A percentile compares a stretch with the other conserved stretches of the same genome.
These are phyloP conservation scores for Planococcus citri DNA, from an alignment of 1,140 invertebrate genomes.

Conservation along the genomic window DNA sequence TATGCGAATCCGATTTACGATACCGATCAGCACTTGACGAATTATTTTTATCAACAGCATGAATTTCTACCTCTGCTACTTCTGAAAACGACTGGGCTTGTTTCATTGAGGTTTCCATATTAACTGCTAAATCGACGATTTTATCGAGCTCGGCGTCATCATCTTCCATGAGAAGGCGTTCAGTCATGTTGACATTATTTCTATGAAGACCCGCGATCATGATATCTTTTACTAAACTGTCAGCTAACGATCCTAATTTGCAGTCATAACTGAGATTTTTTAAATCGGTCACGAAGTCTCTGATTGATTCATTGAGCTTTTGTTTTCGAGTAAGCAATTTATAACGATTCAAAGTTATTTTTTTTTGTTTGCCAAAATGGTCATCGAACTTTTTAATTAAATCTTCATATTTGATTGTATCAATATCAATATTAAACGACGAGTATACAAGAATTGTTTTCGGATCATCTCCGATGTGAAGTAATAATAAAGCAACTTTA, in stretches of 20 bases:
- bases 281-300: neutral
- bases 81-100: neutral
- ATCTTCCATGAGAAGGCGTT: neutral
- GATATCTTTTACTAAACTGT: neutral
- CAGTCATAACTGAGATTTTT: neutral
- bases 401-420: neutral
- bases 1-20: no score
- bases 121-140: neutral
- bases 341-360: neutral
- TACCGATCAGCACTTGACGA: no score
- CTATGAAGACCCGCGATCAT: neutral
- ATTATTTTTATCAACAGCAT: no score
- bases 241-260: neutral
- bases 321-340: neutral
- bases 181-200: neutral
- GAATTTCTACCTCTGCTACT: neutral
- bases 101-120: neutral
- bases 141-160: neutral
- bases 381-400: constrained; percentile 11
- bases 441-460: neutral
- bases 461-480: neutral
- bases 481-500: neutral
- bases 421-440: neutral
- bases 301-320: neutral
- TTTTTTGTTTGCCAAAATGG: neutral